Evolutionary conservation across 1,140 invertebrate species (phyloP).

Genomic region (Neodiprion fabricii): DNA sequence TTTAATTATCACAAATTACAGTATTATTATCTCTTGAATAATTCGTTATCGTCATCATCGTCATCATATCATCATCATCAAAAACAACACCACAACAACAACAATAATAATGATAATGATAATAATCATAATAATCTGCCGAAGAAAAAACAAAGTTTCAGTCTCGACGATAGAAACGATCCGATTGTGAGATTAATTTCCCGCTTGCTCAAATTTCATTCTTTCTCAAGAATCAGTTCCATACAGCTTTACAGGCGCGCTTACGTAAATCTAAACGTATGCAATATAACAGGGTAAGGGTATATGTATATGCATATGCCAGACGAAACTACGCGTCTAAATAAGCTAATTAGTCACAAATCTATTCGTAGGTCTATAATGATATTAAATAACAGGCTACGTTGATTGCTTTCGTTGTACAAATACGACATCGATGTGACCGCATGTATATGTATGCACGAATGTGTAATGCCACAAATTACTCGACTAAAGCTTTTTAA

Average conservation of each 20-base stretch:
- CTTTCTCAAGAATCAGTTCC: too few relatives aligned
- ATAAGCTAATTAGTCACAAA: not conserved
- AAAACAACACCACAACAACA: too few relatives aligned
- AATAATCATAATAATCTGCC: too few relatives aligned
- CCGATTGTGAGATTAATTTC: too few relatives aligned
- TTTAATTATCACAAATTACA: conserved; percentile 1
- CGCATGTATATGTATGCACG: conserved; percentile 21
- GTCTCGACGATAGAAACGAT: too few relatives aligned
- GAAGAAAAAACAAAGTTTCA: too few relatives aligned
- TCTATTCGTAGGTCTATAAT: not conserved
- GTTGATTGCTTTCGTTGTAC: not conserved
- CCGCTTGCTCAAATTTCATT: too few relatives aligned
- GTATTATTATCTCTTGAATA: not conserved
- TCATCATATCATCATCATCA: not conserved
- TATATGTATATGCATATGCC: not conserved
- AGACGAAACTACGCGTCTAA: not conserved
- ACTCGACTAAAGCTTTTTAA: conserved; percentile 26
- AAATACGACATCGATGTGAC: too few relatives aligned
- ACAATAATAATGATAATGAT: too few relatives aligned
- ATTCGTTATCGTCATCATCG: not conserved
- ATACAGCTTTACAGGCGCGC: too few relatives aligned
- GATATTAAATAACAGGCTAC: not conserved
- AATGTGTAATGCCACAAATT: conserved; percentile 17
- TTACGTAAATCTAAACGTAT: too few relatives aligned
- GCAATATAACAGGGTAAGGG: too few relatives aligned